Conservation (phyloP, 2,888 invertebrate species). For the Rhingia campestris region DNA sequence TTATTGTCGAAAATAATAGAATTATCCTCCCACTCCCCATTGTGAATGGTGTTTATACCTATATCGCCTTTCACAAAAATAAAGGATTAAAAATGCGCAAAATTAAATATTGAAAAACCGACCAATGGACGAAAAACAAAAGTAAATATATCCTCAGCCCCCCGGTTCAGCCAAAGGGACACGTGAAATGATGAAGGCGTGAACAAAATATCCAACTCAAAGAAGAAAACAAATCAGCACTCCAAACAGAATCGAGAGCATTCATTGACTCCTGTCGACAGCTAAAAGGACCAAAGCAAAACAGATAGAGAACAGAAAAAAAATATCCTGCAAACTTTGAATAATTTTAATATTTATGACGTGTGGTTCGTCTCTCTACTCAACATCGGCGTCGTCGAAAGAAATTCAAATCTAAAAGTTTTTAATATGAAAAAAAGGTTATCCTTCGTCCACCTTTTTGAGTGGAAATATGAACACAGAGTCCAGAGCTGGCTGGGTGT, state of each 20-base stretch:
- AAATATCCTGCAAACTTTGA: constrained; percentile 25
- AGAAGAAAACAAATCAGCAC: constrained; percentile 16
- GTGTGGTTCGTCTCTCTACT: constrained; percentile 49
- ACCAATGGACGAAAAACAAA: constrained; percentile 28
- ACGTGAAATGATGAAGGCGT: constrained; percentile 47
- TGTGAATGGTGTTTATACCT: constrained; percentile 27
- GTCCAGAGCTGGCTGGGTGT: constrained; percentile 29
- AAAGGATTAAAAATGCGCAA: constrained; percentile 66
- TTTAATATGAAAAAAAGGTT: constrained; percentile 51
- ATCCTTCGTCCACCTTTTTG: constrained; percentile 64
- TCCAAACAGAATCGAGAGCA: constrained; percentile 49
- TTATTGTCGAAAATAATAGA: constrained; percentile 37
- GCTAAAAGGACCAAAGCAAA: background rate
- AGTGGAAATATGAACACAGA: constrained; percentile 54
- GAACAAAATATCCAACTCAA: constrained; percentile 34
- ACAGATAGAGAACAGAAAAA: background rate
- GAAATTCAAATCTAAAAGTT: constrained; percentile 71
- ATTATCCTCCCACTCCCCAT: constrained; percentile 4
- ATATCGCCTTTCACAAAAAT: constrained; percentile 52
- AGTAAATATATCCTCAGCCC: background rate
- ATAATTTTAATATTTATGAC: constrained; percentile 73
- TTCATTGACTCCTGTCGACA: constrained; percentile 33
- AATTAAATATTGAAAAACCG: constrained; percentile 67
- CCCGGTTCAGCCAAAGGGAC: constrained; percentile 4
- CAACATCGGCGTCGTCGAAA: constrained; percentile 49